Evolutionary conservation across 2,113 vertebrate species (phyloP).

Genomic region (Mormoops blainvillei): DNA sequence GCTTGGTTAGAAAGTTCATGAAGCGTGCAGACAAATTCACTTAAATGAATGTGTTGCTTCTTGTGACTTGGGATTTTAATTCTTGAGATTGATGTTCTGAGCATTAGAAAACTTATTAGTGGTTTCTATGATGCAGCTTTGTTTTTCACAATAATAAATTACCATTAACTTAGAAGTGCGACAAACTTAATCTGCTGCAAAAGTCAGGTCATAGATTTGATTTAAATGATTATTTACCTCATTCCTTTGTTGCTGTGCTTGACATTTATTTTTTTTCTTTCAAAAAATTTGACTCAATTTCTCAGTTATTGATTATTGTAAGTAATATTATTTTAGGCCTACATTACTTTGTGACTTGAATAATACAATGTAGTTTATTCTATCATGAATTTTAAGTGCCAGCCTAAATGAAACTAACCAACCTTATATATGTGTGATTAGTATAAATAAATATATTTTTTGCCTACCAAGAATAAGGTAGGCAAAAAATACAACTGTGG

Average conservation of each 20-base stretch:
- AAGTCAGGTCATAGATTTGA: constrained; percentile 42
- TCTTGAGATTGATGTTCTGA: constrained; percentile 49
- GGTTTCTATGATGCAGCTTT: constrained; percentile 54
- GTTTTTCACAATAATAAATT: constrained; percentile 72
- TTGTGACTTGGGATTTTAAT: constrained; percentile 28
- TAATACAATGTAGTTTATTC: not conserved
- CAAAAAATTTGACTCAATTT: constrained; percentile 20
- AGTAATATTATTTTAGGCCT: constrained; percentile 12
- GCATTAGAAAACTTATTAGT: constrained; percentile 64
- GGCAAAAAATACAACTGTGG: not conserved
- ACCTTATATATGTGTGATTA: not conserved
- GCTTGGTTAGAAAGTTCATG: constrained; percentile 52
- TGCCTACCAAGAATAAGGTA: not conserved
- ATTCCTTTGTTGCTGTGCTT: constrained; percentile 15
- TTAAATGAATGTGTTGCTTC: constrained; percentile 64
- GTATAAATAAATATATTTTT: constrained; percentile 21
- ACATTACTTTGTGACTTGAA: not conserved
- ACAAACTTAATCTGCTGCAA: constrained; percentile 58
- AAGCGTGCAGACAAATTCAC: constrained; percentile 46
- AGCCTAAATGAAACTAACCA: not conserved
- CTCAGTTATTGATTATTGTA: constrained; percentile 1
- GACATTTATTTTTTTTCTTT: constrained; percentile 26
- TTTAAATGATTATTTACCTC: constrained; percentile 60
- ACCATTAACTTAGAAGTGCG: constrained; percentile 64
- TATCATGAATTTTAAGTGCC: not conserved